Percentiles rank a stretch among this genome's conserved stretches.
Evolutionary conservation across 1,140 invertebrate species (phyloP).

Genomic region (Hyposmocoma kahamanoa): DNA sequence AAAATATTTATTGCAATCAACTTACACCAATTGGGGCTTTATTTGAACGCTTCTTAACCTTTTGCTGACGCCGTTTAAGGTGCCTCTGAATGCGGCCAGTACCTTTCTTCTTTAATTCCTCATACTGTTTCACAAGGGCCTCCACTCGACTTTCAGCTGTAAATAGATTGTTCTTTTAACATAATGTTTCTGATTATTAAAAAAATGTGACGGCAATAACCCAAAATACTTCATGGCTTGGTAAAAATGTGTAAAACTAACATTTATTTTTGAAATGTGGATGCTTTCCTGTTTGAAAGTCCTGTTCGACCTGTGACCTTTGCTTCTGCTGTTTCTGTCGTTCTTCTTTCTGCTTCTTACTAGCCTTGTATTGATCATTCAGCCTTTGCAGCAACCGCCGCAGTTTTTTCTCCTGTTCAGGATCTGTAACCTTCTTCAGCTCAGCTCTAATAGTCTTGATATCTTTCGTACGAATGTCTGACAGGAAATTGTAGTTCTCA

Average conservation of each 20-base stretch:
- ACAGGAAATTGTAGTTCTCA: slow-evolving; percentile 84
- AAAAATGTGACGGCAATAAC: not conserved
- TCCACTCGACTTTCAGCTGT: slow-evolving; percentile 54
- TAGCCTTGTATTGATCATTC: slow-evolving; percentile 80
- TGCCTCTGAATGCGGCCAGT: slow-evolving; percentile 51
- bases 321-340: slow-evolving; percentile 73
- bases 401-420: slow-evolving; percentile 78
- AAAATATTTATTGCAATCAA: too few species aligned
- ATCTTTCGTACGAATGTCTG: slow-evolving; percentile 80
- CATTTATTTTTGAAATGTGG: slow-evolving; percentile 87
- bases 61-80: slow-evolving; percentile 55
- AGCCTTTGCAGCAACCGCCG: slow-evolving; percentile 83
- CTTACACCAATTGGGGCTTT: slow-evolving; percentile 36
- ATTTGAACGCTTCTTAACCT: slow-evolving; percentile 50
- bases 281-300: slow-evolving; percentile 78
- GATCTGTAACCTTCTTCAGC: slow-evolving; percentile 75
- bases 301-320: slow-evolving; percentile 74
- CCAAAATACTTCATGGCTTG: not conserved
- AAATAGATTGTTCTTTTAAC: slow-evolving; percentile 11
- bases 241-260: slow-evolving; percentile 63
- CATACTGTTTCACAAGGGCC: slow-evolving; percentile 56
- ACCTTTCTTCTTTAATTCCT: slow-evolving; percentile 56
- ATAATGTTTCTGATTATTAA: not conserved
- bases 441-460: slow-evolving; percentile 77
- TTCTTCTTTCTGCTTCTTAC: slow-evolving; percentile 74